phyloP scores from a whole-genome alignment of 2,797 vertebrate species.

The Alca torda region DNA sequence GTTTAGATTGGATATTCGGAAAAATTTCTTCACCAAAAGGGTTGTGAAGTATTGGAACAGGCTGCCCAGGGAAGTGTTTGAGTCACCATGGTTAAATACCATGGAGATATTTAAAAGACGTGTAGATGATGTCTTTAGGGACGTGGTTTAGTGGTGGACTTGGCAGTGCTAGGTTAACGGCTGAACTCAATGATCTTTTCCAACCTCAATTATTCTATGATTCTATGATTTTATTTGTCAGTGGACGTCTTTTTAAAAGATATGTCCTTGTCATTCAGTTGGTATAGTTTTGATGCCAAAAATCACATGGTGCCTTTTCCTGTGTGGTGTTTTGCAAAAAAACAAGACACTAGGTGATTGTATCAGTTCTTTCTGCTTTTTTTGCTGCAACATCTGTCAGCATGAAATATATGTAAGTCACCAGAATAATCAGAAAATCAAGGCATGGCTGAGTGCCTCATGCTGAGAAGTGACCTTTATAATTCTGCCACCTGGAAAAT shows the following conservation, averaged over 20 bases:
- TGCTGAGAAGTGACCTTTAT: background rate
- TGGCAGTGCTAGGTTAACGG: background rate
- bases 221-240: background rate
- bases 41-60: background rate
- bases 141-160: background rate
- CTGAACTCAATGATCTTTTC: background rate
- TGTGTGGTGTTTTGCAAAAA: background rate
- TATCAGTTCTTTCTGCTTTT: background rate
- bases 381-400: background rate
- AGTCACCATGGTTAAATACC: background rate
- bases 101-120: background rate
- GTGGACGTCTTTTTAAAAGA: background rate
- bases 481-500: background rate
- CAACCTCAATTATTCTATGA: background rate
- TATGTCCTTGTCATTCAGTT: background rate
- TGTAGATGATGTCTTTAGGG: background rate
- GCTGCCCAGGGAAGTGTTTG: background rate
- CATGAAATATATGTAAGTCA: background rate
- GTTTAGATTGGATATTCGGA: background rate
- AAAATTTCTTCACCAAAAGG: background rate
- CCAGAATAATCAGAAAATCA: background rate
- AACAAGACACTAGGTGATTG: background rate
- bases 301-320: background rate
- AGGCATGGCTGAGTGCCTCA: background rate
- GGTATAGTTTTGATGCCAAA: background rate